These are phyloP conservation scores for Eurypyga helias DNA, from an alignment of 2,113 vertebrate genomes.

Conservation along the genomic window DNA sequence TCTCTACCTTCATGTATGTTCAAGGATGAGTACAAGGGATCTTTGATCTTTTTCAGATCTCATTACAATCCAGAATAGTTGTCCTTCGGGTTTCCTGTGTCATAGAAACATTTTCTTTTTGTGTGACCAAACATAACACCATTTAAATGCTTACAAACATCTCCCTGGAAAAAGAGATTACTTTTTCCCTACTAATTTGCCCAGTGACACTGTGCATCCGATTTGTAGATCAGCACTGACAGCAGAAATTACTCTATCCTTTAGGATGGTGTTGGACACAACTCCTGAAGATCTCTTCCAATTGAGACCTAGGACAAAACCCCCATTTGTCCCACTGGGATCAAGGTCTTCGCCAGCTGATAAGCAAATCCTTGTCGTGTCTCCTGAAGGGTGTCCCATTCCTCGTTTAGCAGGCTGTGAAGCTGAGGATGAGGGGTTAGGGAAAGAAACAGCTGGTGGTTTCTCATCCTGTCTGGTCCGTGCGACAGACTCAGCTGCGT, in stretches of 20 bases:
- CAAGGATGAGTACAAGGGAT: neutral
- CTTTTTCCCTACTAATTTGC: neutral
- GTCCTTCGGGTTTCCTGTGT: neutral
- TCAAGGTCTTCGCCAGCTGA: neutral
- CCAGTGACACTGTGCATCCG: neutral
- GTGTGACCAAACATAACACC: neutral
- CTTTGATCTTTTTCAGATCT: neutral
- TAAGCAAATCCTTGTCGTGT: accelerated
- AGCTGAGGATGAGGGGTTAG: neutral
- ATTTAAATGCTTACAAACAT: neutral
- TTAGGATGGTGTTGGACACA: neutral
- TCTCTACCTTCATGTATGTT: neutral
- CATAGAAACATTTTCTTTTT: neutral
- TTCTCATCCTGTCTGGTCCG: neutral
- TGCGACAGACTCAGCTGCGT: neutral
- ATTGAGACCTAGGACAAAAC: neutral
- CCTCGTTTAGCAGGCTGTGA: neutral
- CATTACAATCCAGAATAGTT: neutral
- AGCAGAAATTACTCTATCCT: neutral
- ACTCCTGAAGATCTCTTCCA: neutral
- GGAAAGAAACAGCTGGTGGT: neutral
- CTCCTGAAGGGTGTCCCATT: neutral
- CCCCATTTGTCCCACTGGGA: neutral
- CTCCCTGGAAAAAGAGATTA: neutral
- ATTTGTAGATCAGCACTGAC: neutral